Evolutionary conservation across 2,797 vertebrate species (phyloP).

Genomic region (Anableps anableps): DNA sequence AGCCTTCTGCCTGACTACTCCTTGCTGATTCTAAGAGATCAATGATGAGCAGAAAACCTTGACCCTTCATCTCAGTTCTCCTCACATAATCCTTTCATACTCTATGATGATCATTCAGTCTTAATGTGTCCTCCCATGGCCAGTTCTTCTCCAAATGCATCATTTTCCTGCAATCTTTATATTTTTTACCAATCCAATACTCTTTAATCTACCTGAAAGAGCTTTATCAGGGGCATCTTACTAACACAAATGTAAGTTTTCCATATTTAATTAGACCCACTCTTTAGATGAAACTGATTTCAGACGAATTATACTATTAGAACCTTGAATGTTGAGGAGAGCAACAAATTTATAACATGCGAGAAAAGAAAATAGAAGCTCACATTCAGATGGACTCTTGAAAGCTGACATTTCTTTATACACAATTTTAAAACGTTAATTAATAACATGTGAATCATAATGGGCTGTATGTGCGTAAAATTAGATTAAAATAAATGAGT

Average conservation of each 20-base stretch:
- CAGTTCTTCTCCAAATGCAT: not conserved
- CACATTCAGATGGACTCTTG: not conserved
- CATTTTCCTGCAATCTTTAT: not conserved
- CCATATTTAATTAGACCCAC: constrained; percentile 21
- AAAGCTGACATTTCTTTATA: not conserved
- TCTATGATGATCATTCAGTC: constrained; percentile 4
- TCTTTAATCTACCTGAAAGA: constrained; percentile 14
- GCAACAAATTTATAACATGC: not conserved
- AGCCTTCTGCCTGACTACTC: constrained; percentile 10
- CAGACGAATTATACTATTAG: not conserved
- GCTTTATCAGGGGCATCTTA: constrained; percentile 14
- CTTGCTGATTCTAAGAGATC: constrained; percentile 18
- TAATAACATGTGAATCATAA: not conserved
- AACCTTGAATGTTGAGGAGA: not conserved
- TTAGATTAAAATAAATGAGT: not conserved
- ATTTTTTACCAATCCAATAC: not conserved
- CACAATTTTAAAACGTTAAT: not conserved
- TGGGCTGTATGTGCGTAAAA: not conserved
- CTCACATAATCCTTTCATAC: constrained; percentile 7
- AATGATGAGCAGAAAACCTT: not conserved
- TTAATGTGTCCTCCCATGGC: not conserved
- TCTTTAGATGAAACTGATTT: not conserved
- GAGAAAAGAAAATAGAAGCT: not conserved
- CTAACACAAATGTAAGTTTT: constrained; percentile 21
- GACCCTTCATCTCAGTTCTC: constrained; percentile 11